Percentiles rank a stretch among this genome's conserved stretches.
Conservation (phyloP, 2,113 vertebrate species). For the Megaceryle maxima region DNA sequence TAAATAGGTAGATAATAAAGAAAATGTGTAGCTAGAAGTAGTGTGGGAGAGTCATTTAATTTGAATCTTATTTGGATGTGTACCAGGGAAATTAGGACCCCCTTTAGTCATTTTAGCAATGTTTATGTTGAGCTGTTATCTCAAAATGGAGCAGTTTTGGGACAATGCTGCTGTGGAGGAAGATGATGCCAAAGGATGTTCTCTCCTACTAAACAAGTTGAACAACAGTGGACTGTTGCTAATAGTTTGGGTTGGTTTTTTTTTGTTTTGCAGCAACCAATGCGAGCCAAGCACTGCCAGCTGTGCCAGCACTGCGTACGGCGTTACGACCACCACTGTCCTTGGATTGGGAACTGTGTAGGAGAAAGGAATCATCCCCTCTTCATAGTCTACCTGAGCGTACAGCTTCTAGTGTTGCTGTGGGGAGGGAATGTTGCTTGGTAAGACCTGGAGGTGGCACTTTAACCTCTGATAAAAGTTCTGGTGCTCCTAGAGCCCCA, state of each 20-base stretch:
- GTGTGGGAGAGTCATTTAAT: background rate
- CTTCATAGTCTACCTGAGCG: conserved; percentile 84
- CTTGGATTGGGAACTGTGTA: conserved; percentile 95
- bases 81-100: background rate
- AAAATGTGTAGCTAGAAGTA: background rate
- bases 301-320: conserved; percentile 89
- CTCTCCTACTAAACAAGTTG: background rate
- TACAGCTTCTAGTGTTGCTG: conserved; percentile 87
- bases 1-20: background rate
- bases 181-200: background rate
- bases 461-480: background rate
- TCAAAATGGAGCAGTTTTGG: background rate
- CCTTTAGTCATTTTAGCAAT: background rate
- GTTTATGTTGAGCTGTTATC: background rate
- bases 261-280: conserved; percentile 83
- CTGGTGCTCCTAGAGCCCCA: background rate
- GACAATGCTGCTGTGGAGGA: background rate
- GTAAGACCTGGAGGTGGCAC: conserved; percentile 72
- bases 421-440: conserved; percentile 87
- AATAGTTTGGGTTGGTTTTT: background rate
- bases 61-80: background rate
- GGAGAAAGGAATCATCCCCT: conserved; percentile 93
- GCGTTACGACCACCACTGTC: conserved; percentile 95
- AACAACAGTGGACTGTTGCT: background rate
- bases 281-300: conserved; percentile 91